phyloP scores from a whole-genome alignment of 2,113 vertebrate genomes.

The Triplophysa rosa region DNA sequence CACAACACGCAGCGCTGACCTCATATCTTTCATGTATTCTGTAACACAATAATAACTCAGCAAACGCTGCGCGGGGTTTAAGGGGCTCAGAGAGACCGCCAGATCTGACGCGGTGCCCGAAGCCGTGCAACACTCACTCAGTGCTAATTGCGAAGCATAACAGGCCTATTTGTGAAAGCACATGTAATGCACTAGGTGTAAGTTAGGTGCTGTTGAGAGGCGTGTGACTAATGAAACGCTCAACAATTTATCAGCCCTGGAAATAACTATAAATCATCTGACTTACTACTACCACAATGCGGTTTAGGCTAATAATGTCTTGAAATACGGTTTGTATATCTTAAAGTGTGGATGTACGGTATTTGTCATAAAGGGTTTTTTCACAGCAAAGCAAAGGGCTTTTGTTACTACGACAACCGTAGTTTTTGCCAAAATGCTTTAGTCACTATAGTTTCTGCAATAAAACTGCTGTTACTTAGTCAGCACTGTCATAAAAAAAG shows the following conservation, averaged over 20 bases:
- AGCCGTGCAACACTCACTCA: conserved; percentile 41
- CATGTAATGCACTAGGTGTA: conserved; percentile 33
- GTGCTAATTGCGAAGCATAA: conserved; percentile 45
- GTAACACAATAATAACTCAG: conserved; percentile 52
- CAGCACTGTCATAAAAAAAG: background rate
- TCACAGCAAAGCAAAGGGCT: too few relatives aligned
- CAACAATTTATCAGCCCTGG: conserved; percentile 26
- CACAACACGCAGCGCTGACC: conserved; percentile 52
- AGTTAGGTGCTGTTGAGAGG: conserved; percentile 36
- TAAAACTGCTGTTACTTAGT: background rate
- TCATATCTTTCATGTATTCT: conserved; percentile 59
- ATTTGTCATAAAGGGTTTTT: too few relatives aligned
- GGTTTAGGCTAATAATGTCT: background rate
- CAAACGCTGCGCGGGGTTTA: conserved; percentile 39
- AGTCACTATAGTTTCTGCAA: background rate
- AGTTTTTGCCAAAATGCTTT: background rate
- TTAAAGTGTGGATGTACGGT: background rate
- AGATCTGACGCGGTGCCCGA: conserved; percentile 44
- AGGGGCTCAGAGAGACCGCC: conserved; percentile 44
- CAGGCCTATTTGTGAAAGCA: conserved; percentile 33
- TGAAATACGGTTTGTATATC: background rate
- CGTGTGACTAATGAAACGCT: conserved; percentile 29
- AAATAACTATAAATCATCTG: conserved; percentile 27
- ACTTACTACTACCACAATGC: background rate
- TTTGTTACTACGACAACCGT: too few relatives aligned